phyloP scores from a whole-genome alignment of 2,797 vertebrate species.

The Scomberomorus guttatus region DNA sequence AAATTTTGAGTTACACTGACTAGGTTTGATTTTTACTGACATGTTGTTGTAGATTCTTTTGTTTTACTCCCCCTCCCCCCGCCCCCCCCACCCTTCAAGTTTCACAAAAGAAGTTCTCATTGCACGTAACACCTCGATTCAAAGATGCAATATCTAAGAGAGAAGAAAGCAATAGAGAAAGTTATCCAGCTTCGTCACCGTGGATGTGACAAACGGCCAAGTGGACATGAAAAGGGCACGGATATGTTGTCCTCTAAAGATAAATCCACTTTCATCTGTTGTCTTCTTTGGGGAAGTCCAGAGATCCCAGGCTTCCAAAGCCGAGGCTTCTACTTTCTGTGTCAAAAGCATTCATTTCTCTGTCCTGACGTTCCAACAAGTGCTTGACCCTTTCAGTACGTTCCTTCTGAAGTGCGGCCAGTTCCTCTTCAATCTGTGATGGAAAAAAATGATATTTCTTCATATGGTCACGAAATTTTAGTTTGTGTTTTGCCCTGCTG shows the following conservation, averaged over 20 bases:
- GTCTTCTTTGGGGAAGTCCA: constrained; percentile 97
- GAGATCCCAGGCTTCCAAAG: constrained; percentile 92
- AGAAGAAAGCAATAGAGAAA: constrained; percentile 74
- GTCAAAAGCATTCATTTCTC: constrained; percentile 80
- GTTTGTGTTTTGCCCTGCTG: background rate
- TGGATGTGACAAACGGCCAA: constrained; percentile 86
- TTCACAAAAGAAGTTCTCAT: constrained; percentile 88
- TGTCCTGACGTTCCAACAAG: constrained; percentile 83
- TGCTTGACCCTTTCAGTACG: constrained; percentile 82
- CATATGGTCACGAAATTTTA: background rate
- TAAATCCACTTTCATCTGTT: constrained; percentile 94
- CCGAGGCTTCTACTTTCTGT: constrained; percentile 88
- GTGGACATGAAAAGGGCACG: constrained; percentile 90
- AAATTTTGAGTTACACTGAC: constrained; percentile 85
- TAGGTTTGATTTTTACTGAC: constrained; percentile 84
- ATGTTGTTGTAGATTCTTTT: constrained; percentile 66
- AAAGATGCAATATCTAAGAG: constrained; percentile 86
- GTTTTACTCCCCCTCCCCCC: constrained; percentile 57
- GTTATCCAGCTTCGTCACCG: constrained; percentile 83
- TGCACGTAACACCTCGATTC: constrained; percentile 86
- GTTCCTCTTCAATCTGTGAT: constrained; percentile 83
- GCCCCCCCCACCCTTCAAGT: constrained; percentile 55
- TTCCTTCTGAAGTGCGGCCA: constrained; percentile 83
- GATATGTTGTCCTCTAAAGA: constrained; percentile 86
- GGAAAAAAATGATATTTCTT: background rate